Conservation (phyloP, 2,113 vertebrate species). For the Charina bottae region DNA sequence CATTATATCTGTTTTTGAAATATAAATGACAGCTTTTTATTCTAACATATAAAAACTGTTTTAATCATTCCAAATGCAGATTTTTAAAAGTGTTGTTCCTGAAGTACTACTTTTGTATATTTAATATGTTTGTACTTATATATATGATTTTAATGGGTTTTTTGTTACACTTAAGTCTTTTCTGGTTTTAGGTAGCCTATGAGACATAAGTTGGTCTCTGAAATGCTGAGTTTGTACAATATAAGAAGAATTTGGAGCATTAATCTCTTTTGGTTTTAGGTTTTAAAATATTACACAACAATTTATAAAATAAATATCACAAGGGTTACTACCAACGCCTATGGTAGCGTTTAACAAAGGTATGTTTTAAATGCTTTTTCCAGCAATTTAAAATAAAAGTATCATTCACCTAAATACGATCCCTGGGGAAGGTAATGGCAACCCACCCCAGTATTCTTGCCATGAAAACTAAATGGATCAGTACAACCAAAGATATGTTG, state of each 20-base stretch:
- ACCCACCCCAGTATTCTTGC: too few species aligned
- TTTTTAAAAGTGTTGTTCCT: neutral
- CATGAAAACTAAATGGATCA: too few species aligned
- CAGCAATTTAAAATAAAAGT: neutral
- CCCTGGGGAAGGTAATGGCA: too few species aligned
- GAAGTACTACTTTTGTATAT: neutral
- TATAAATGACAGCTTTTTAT: neutral
- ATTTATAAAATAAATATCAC: constrained; percentile 1
- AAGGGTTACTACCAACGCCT: constrained; percentile 36
- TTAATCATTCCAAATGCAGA: neutral
- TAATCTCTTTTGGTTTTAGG: neutral
- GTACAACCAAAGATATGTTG: too few species aligned
- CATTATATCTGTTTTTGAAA: neutral
- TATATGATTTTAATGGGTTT: neutral
- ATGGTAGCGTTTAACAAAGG: constrained; percentile 30
- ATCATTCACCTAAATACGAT: neutral
- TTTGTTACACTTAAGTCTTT: neutral
- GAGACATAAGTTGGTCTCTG: neutral
- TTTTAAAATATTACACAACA: neutral
- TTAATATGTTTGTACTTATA: neutral
- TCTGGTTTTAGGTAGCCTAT: neutral
- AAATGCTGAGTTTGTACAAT: neutral
- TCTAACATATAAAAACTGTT: neutral
- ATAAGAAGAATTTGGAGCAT: neutral
- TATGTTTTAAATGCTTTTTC: neutral